These are phyloP conservation scores for Hylomyscus alleni DNA, from an alignment of 2,797 vertebrate genomes.

Conservation along the genomic window DNA sequence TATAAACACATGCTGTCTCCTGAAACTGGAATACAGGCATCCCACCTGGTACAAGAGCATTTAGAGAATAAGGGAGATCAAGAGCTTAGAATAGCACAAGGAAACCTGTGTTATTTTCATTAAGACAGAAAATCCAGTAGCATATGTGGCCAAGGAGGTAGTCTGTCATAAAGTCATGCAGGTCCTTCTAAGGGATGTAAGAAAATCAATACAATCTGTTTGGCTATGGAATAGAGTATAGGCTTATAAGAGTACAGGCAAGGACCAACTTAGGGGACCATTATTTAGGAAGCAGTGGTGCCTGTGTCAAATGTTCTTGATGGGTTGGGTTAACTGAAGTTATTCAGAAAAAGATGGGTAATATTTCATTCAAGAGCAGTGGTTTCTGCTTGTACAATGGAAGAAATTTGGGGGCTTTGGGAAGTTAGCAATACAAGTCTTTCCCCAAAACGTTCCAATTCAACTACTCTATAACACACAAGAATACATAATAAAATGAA, in stretches of 20 bases:
- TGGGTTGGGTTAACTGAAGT: no score
- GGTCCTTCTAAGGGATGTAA: neutral
- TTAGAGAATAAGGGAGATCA: neutral
- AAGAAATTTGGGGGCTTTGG: neutral
- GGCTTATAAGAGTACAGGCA: neutral
- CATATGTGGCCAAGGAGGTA: neutral
- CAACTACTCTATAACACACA: neutral
- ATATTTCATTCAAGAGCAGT: neutral
- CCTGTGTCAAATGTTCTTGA: neutral
- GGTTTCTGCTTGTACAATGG: neutral
- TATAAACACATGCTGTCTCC: neutral
- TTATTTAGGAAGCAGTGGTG: neutral
- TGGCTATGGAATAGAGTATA: neutral
- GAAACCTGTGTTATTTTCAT: neutral
- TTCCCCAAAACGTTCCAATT: neutral
- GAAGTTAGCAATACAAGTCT: neutral
- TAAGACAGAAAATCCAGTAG: neutral
- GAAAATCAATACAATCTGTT: neutral
- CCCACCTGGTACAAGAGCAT: neutral
- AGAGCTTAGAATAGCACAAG: neutral
- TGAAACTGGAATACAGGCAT: neutral
- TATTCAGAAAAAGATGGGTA: neutral
- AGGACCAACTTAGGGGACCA: neutral
- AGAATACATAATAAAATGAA: neutral
- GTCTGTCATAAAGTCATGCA: neutral